Evolutionary conservation across 2,888 invertebrate genomes (phyloP).

Genomic region (Netelia inedita): DNA sequence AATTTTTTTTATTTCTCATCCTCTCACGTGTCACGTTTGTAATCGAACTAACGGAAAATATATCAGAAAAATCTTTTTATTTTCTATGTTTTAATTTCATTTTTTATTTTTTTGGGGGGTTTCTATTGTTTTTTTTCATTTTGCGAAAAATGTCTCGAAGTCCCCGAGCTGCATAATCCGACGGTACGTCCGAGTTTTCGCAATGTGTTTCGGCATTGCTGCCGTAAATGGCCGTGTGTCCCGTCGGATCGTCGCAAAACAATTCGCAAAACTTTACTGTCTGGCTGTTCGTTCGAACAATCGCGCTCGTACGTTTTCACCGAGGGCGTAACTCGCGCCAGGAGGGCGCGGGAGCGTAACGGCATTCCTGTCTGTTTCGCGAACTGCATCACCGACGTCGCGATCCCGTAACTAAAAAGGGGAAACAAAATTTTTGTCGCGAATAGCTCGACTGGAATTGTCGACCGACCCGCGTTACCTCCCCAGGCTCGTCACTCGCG

Average conservation of each 20-base stretch:
- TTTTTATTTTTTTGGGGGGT: too few species aligned
- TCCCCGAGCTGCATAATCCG: too few species aligned
- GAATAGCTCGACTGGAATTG: background rate
- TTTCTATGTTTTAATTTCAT: too few species aligned
- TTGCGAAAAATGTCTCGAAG: too few species aligned
- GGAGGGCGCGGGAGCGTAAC: background rate
- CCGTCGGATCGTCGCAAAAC: background rate
- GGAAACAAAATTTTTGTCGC: background rate
- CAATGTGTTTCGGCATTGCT: background rate
- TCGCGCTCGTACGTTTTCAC: background rate
- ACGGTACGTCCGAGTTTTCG: too few species aligned
- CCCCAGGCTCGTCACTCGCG: background rate
- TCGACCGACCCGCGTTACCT: background rate
- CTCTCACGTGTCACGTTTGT: too few species aligned
- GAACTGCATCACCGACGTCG: background rate
- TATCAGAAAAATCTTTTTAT: too few species aligned
- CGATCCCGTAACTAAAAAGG: background rate
- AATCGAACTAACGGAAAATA: too few species aligned
- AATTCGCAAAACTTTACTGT: conserved; percentile 14
- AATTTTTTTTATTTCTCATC: too few species aligned
- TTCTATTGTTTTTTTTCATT: too few species aligned
- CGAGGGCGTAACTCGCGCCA: background rate
- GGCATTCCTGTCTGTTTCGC: background rate
- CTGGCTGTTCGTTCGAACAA: background rate
- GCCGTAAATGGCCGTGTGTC: background rate